These are phyloP conservation scores for Sphenopsis melanotis DNA, from an alignment of 2,797 vertebrate species.

Conservation along the genomic window DNA sequence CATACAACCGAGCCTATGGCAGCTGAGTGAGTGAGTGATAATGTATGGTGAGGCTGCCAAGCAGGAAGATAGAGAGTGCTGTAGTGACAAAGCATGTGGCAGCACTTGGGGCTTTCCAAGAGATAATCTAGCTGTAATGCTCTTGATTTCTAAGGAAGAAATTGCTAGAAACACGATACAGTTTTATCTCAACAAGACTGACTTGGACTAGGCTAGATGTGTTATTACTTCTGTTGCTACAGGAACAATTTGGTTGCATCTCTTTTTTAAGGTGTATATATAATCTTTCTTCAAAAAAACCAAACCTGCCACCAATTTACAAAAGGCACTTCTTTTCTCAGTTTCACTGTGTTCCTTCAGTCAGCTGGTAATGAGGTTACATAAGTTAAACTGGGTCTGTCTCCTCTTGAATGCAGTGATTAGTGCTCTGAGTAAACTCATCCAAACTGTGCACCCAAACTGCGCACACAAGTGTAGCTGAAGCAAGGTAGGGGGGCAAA, in stretches of 20 bases:
- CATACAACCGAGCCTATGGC: neutral
- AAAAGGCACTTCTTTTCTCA: neutral
- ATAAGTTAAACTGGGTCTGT: neutral
- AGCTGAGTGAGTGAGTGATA: neutral
- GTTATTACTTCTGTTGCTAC: neutral
- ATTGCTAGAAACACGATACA: neutral
- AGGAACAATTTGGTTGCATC: neutral
- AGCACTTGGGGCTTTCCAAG: neutral
- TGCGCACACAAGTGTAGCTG: neutral
- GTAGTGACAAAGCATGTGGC: constrained; percentile 3
- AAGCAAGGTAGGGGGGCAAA: neutral
- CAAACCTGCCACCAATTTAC: neutral
- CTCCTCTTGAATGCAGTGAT: neutral
- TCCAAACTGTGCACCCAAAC: neutral
- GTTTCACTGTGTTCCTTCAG: neutral
- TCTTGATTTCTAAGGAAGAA: neutral
- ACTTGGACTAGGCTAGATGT: neutral
- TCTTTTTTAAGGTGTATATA: neutral
- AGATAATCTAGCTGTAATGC: neutral
- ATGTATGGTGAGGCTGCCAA: constrained; percentile 14
- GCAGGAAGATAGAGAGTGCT: neutral
- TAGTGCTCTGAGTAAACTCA: neutral
- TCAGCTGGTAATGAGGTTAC: neutral
- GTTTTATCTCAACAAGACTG: neutral
- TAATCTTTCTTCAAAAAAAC: neutral